Evolutionary conservation across 2,113 vertebrate genomes (phyloP).

Genomic region (Camelus dromedarius): DNA sequence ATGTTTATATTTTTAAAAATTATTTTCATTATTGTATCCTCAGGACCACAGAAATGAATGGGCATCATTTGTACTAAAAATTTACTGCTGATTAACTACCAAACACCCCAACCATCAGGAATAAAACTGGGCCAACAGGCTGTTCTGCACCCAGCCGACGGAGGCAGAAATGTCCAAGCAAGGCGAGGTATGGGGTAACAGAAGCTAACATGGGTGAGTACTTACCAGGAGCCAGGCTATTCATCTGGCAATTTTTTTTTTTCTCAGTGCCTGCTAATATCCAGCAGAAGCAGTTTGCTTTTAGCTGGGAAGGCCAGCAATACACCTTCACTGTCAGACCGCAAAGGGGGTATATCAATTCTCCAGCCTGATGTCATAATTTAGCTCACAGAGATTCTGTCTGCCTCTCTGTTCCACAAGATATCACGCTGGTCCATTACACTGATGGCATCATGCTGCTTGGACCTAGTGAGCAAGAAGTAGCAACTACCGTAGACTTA

Average conservation of each 20-base stretch:
- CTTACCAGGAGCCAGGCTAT: neutral
- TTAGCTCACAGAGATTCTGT: neutral
- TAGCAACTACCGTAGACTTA: neutral
- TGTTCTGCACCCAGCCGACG: neutral
- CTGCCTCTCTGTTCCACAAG: neutral
- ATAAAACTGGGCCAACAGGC: too few species aligned
- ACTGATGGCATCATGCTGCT: neutral
- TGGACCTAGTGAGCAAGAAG: neutral
- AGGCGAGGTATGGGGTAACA: neutral
- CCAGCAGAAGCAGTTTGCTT: neutral
- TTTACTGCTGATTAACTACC: neutral
- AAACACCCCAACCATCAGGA: neutral
- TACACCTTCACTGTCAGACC: neutral
- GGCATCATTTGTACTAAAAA: neutral
- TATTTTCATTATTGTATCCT: neutral
- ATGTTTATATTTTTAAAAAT: neutral
- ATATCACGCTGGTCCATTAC: too few species aligned
- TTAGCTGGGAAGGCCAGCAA: neutral
- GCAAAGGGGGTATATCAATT: fast-evolving
- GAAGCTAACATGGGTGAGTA: neutral
- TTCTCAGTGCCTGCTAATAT: neutral
- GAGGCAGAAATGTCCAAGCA: neutral
- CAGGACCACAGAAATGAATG: neutral
- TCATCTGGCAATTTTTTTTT: neutral
- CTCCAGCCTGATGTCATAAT: neutral